Percentiles rank a stretch among this genome's conserved stretches.
Conservation (phyloP, 23 tunicate genomes). For the Ascidia mentula region DNA sequence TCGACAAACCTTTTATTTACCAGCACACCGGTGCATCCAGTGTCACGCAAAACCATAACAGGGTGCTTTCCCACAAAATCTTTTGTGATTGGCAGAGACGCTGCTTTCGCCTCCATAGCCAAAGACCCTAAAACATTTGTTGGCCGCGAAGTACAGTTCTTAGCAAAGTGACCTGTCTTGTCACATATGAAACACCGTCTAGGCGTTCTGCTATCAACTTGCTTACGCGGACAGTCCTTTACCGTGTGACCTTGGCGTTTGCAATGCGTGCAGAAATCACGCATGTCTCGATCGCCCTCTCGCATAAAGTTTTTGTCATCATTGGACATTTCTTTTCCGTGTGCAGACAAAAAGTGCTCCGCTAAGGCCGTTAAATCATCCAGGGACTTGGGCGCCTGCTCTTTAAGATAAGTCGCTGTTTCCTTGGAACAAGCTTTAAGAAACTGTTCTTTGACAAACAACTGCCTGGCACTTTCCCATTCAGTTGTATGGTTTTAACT, state of each 20-base stretch:
- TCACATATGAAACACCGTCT: slow-evolving; percentile 16
- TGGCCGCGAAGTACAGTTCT: slow-evolving; percentile 7
- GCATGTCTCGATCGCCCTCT: too few species aligned
- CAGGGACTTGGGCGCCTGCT: slow-evolving; percentile 14
- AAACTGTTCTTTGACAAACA: slow-evolving; percentile 32
- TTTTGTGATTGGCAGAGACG: neutral
- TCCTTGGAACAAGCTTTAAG: slow-evolving; percentile 18
- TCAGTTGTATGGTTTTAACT: neutral
- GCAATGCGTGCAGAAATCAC: neutral
- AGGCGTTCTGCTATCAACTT: neutral
- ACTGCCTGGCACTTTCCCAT: neutral
- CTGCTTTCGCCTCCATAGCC: neutral
- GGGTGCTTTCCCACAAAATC: neutral
- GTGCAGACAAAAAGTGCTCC: slow-evolving; percentile 16
- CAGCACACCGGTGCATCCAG: slow-evolving; percentile 21
- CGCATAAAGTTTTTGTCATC: neutral
- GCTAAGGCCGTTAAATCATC: neutral
- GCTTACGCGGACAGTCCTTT: neutral
- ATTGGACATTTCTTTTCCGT: neutral
- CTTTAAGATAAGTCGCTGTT: slow-evolving; percentile 12
- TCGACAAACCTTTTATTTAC: neutral
- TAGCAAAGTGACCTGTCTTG: slow-evolving; percentile 15
- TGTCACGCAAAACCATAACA: slow-evolving; percentile 9
- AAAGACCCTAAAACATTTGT: neutral
- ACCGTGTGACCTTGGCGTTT: neutral